Percentiles rank a stretch among this genome's conserved stretches.
phyloP scores from a whole-genome alignment of 2,797 vertebrate species.

The Cygnus olor region DNA sequence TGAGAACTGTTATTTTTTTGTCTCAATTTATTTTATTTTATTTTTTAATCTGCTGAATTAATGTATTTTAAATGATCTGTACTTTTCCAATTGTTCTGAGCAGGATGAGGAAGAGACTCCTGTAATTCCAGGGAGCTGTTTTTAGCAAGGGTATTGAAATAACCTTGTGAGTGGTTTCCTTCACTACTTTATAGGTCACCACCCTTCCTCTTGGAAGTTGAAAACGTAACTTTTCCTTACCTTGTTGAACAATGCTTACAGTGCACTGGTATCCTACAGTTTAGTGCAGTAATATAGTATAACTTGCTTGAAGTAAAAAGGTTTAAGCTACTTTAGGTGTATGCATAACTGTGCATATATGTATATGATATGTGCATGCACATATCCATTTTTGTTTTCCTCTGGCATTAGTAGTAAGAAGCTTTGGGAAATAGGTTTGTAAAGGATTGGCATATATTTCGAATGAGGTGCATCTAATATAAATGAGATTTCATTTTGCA shows the following conservation, averaged over 20 bases:
- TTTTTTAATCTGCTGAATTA: conserved; percentile 1
- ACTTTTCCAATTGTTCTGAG: conserved; percentile 63
- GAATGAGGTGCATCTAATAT: neutral
- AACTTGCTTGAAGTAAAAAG: neutral
- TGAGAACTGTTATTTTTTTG: neutral
- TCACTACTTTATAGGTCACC: conserved; percentile 49
- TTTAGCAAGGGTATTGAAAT: conserved; percentile 68
- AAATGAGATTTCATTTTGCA: neutral
- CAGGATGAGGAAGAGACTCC: conserved; percentile 65
- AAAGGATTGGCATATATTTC: neutral
- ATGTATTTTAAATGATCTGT: neutral
- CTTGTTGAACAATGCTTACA: neutral
- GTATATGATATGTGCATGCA: neutral
- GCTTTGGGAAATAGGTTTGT: neutral
- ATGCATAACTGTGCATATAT: neutral
- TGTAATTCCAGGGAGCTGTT: conserved; percentile 42
- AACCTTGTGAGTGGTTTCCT: conserved; percentile 55
- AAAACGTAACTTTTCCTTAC: neutral
- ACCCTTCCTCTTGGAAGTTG: conserved; percentile 62
- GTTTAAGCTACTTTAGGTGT: neutral
- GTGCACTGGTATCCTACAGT: neutral
- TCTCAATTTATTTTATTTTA: neutral
- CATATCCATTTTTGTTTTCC: neutral
- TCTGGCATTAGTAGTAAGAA: neutral
- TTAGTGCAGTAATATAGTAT: neutral